These are phyloP conservation scores for Drosophila repletoides DNA, from an alignment of 1,140 invertebrate genomes.

Conservation along the genomic window DNA sequence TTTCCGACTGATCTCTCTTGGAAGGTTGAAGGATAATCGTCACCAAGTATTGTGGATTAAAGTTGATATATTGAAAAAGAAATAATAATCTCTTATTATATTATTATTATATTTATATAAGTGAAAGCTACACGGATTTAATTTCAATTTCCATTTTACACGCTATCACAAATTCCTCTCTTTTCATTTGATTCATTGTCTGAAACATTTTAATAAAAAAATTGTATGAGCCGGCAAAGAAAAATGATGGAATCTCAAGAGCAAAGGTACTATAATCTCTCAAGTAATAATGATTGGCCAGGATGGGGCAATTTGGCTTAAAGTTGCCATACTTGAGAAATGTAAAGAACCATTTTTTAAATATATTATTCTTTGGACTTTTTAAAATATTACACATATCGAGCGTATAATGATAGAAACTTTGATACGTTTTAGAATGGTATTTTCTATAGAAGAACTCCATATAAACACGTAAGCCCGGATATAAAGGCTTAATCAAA, in stretches of 20 bases:
- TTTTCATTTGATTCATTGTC: background rate
- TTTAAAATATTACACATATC: constrained; percentile 49
- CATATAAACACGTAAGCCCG: constrained; percentile 22
- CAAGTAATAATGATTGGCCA: constrained; percentile 23
- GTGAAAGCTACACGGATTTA: constrained; percentile 5
- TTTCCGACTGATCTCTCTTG: no score
- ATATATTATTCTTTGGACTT: constrained; percentile 28
- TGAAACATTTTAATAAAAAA: constrained; percentile 23
- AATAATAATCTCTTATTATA: no score
- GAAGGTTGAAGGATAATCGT: no score
- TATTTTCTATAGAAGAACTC: constrained; percentile 45
- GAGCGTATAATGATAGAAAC: constrained; percentile 45
- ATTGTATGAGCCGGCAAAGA: constrained; percentile 26
- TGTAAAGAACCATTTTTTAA: constrained; percentile 46
- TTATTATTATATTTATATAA: background rate
- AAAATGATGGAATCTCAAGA: constrained; percentile 28
- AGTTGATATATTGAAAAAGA: background rate
- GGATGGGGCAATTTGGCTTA: constrained; percentile 27
- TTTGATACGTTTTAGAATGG: constrained; percentile 40
- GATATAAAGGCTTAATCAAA: background rate
- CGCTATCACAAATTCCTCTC: constrained; percentile 7
- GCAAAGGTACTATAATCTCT: constrained; percentile 25
- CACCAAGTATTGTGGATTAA: no score
- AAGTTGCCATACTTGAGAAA: constrained; percentile 37
- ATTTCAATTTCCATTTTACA: constrained; percentile 28